Base-by-base conservation (phyloP, 2,797 vertebrate species). In the Heteromormyrus szaboi region DNA sequence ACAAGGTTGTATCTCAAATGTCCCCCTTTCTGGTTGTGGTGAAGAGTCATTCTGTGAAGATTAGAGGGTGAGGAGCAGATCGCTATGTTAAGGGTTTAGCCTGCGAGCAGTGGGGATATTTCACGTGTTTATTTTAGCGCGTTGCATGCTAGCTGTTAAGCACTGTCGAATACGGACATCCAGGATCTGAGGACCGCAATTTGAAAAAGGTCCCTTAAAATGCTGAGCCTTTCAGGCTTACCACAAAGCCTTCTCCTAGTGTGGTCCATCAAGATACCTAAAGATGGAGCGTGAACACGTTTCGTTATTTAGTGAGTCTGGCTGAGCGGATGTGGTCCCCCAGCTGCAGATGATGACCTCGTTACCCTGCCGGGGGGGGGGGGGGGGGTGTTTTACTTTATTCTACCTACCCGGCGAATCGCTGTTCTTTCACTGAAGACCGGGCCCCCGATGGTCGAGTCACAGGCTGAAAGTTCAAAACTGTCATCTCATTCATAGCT, bases 401-500 rank as follows among this genome's bases (percentile, higher is more conserved):
- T 1, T 1, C 9, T 37, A 29, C 33, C 54, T 22, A 85, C 53
- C n/a, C 44, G 33, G 9, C 8, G 50, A 89, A 53, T 33, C 6
- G 8, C 53, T 62, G 56, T 22, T 3, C 29, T 11, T 29, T 25
- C 33, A 48, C 54, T n/a, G 17, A 25, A 44, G 29, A 29, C 79
- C 4, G 12, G 53, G 51, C 37, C 37, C 33, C 5, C 2, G 19
- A 44, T 62, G 53, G 59, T 14, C 1, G 19, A 44, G 72, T 54
- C 68, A 68, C 48, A 87, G 56, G 29, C 29, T 89, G 17, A 48
- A 84, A 87, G 56, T 53, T 68, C 83, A 87, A 62, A 50, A 84
- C 8, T 44, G 86, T 87, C 81, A 72, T 84, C 76, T 88, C 72
- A 41, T 85, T 84, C 79, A 68, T 44, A 68, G 41, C 53, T 84